These are phyloP conservation scores for Brachymystax lenok DNA, from an alignment of 2,797 vertebrate genomes.

Conservation along the genomic window DNA sequence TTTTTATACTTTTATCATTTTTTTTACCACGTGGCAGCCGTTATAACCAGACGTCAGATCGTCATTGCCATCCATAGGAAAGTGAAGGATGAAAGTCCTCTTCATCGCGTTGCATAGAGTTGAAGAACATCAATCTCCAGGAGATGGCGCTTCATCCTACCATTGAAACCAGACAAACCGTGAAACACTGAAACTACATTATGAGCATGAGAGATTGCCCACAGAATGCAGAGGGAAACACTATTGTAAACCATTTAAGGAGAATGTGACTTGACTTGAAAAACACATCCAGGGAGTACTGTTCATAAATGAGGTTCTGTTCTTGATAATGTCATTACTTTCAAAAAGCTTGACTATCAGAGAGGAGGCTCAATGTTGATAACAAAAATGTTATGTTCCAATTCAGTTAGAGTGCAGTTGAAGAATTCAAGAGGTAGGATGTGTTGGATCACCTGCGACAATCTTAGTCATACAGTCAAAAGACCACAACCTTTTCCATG, in stretches of 20 bases:
- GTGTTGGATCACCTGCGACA: no score
- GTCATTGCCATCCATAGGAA: background rate
- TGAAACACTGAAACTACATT: background rate
- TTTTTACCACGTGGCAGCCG: background rate
- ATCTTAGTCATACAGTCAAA: no score
- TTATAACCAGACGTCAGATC: background rate
- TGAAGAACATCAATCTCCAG: slow-evolving; percentile 15
- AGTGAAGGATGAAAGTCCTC: background rate
- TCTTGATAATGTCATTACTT: background rate
- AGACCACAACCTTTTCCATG: no score
- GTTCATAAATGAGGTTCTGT: background rate
- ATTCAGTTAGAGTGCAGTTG: no score
- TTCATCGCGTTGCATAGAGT: background rate
- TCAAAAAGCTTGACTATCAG: background rate
- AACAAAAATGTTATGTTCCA: no score
- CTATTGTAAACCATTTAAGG: background rate
- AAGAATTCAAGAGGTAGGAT: no score
- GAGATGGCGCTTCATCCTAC: slow-evolving; percentile 41
- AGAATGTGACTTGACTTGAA: background rate
- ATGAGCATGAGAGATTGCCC: background rate
- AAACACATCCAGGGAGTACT: background rate
- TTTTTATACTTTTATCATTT: background rate
- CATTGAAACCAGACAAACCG: background rate
- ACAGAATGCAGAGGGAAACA: background rate
- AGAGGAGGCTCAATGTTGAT: background rate